phyloP scores from a whole-genome alignment of 2,797 vertebrate species.

The Champsocephalus gunnari region DNA sequence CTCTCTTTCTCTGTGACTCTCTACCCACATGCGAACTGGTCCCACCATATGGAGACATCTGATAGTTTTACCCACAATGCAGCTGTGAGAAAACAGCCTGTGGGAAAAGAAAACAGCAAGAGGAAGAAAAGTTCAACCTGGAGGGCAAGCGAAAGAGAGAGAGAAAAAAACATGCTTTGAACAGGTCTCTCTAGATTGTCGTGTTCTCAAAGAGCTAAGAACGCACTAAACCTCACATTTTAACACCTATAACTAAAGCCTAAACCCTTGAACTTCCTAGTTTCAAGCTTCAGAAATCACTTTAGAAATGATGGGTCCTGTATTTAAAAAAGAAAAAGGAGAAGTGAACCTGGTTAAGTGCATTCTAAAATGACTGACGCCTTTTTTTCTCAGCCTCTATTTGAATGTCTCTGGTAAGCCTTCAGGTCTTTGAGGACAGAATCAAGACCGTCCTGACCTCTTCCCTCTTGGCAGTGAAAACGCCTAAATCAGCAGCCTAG shows the following conservation, averaged over 20 bases:
- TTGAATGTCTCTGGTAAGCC: constrained; percentile 9
- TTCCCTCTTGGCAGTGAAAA: background rate
- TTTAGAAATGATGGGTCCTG: too few relatives aligned
- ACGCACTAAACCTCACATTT: background rate
- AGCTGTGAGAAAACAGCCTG: constrained; percentile 67
- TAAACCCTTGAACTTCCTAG: background rate
- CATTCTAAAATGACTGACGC: constrained; percentile 6
- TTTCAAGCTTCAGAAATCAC: background rate
- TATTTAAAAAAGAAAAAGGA: constrained; percentile 16
- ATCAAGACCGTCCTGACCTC: background rate
- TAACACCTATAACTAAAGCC: background rate
- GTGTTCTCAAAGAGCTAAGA: background rate
- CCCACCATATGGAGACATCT: constrained; percentile 59
- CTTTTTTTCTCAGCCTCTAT: constrained; percentile 29
- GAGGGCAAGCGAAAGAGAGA: constrained; percentile 16
- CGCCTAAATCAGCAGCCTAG: too few relatives aligned
- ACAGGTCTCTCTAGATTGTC: background rate
- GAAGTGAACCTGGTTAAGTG: constrained; percentile 12
- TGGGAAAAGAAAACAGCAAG: constrained; percentile 68
- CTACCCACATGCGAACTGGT: constrained; percentile 30
- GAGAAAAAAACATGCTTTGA: constrained; percentile 19
- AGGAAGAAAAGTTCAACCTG: constrained; percentile 56
- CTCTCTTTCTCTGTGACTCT: constrained; percentile 2
- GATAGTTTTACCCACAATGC: constrained; percentile 74
- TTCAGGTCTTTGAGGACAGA: background rate